Conservation (phyloP, 2,888 invertebrate genomes). For the Carabus problematicus region DNA sequence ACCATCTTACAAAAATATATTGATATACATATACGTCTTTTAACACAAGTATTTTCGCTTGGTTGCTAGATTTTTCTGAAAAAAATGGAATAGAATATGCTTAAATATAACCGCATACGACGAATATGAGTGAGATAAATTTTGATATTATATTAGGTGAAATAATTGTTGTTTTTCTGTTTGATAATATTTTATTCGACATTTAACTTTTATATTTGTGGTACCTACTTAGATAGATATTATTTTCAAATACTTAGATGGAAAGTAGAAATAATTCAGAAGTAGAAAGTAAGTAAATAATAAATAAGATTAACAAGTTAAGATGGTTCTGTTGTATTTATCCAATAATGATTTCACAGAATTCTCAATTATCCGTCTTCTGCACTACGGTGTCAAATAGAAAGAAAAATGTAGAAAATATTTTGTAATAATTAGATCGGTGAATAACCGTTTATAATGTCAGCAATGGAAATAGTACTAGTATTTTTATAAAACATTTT, state of each 20-base stretch:
- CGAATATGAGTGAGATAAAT: too few relatives aligned
- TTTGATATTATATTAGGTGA: too few relatives aligned
- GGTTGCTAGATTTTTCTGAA: too few relatives aligned
- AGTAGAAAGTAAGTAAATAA: neutral
- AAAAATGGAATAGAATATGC: too few relatives aligned
- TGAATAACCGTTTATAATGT: neutral
- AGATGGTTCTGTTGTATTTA: neutral
- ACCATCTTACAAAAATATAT: too few relatives aligned
- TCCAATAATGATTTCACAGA: slow-evolving; percentile 7
- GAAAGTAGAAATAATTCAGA: slow-evolving; percentile 3
- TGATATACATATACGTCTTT: too few relatives aligned
- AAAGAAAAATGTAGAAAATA: too few relatives aligned
- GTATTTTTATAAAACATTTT: slow-evolving; percentile 9
- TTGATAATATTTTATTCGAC: neutral
- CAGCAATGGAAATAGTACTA: slow-evolving; percentile 3
- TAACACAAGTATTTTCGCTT: too few relatives aligned
- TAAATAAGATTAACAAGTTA: neutral
- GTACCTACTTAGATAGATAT: neutral
- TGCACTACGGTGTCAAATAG: slow-evolving; percentile 14
- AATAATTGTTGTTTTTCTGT: too few relatives aligned
- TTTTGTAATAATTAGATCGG: too few relatives aligned
- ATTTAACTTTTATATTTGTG: neutral
- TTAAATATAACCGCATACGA: too few relatives aligned
- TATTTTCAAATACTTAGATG: slow-evolving; percentile 8
- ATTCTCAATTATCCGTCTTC: slow-evolving; percentile 18